phyloP scores from a whole-genome alignment of 2,888 invertebrate species.

The Cosmia pyralina region DNA sequence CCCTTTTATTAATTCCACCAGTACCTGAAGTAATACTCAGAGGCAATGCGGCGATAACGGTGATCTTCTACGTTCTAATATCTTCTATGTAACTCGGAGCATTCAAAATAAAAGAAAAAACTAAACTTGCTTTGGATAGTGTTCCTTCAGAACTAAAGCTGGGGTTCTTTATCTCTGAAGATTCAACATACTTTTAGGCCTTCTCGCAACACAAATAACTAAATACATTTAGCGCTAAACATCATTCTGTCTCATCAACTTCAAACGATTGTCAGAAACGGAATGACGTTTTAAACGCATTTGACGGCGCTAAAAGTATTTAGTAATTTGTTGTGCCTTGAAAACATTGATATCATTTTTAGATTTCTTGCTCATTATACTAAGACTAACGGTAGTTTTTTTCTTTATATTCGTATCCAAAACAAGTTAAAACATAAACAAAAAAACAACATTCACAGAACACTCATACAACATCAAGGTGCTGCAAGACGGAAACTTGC shows the following conservation, averaged over 20 bases:
- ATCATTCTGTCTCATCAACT: neutral
- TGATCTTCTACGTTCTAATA: constrained; percentile 78
- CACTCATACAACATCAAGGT: constrained; percentile 74
- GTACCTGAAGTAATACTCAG: constrained; percentile 99
- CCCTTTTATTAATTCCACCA: constrained; percentile 91
- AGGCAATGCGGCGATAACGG: constrained; percentile 90
- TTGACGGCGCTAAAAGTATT: neutral
- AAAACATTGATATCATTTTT: neutral
- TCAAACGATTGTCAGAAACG: neutral
- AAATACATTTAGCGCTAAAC: neutral
- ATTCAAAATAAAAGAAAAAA: constrained; percentile 59
- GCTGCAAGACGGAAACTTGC: constrained; percentile 80
- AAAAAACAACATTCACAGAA: constrained; percentile 71
- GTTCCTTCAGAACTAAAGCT: neutral
- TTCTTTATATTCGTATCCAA: constrained; percentile 54
- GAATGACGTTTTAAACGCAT: neutral
- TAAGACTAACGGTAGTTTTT: neutral
- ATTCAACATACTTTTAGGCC: neutral
- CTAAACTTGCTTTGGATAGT: constrained; percentile 51
- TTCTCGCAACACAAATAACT: neutral
- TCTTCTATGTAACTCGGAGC: constrained; percentile 69
- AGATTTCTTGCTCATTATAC: neutral
- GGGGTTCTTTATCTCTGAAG: neutral
- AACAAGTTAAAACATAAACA: constrained; percentile 54
- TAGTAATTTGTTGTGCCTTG: neutral